Evolutionary conservation across 1,140 invertebrate species (phyloP).

Genomic region (Drosophila ficusphila): DNA sequence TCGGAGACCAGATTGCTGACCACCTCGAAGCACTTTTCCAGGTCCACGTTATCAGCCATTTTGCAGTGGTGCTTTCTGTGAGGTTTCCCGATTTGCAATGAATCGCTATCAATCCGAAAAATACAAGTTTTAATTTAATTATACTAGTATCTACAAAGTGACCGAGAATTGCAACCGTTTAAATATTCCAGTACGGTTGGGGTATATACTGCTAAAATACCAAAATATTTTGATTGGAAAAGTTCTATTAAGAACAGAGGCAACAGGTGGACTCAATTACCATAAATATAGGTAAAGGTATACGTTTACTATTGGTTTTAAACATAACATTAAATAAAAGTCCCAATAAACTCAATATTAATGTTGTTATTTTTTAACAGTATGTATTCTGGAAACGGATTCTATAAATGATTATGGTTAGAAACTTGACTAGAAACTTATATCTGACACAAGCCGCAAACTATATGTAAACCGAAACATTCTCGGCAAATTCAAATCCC

Average conservation of each 20-base stretch:
- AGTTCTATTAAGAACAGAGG: neutral
- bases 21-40: slow-evolving; percentile 85
- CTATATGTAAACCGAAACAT: neutral
- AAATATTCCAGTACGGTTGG: neutral
- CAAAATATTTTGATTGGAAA: neutral
- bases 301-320: too few species aligned
- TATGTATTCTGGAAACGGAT: too few species aligned
- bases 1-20: slow-evolving; percentile 85
- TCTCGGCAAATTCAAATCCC: neutral
- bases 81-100: slow-evolving; percentile 2
- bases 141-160: neutral
- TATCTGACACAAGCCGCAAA: too few species aligned
- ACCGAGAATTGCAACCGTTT: neutral
- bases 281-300: too few species aligned
- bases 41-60: slow-evolving; percentile 63
- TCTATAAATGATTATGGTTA: too few species aligned
- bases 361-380: too few species aligned
- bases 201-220: neutral
- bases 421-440: neutral
- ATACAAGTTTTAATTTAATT: slow-evolving; percentile 37
- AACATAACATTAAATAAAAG: too few species aligned
- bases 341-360: too few species aligned
- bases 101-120: slow-evolving; percentile 8
- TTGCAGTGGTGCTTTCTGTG: neutral
- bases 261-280: too few species aligned